A percentile compares a stretch with the other conserved stretches of the same genome.
Evolutionary conservation across 2,113 vertebrate genomes (phyloP).

Genomic region (Scytalopus superciliaris): DNA sequence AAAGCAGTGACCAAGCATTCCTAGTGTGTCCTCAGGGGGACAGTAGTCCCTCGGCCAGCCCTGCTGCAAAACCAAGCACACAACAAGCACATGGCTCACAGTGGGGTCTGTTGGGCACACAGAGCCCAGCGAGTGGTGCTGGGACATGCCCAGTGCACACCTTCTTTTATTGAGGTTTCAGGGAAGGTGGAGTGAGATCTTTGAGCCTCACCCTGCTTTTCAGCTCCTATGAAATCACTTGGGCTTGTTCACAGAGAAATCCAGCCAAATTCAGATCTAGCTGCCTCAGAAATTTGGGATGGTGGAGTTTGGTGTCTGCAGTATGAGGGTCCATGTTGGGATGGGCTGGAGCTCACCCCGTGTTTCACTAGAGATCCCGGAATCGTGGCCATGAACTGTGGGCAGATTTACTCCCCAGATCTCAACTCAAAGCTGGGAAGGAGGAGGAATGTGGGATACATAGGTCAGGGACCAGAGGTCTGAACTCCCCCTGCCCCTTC

Average conservation of each 20-base stretch:
- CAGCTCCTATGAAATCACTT: neutral
- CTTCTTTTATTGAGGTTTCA: neutral
- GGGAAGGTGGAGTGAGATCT: neutral
- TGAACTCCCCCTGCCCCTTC: neutral
- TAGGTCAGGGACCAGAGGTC: neutral
- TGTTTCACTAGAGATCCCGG: neutral
- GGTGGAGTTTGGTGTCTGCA: neutral
- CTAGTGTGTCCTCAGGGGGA: neutral
- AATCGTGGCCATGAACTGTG: neutral
- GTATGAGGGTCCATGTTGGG: neutral
- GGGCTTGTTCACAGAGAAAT: neutral
- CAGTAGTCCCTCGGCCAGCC: neutral
- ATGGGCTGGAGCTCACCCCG: neutral
- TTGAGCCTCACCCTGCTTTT: neutral
- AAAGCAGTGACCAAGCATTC: accelerated
- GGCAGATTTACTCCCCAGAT: neutral
- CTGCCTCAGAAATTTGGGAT: neutral
- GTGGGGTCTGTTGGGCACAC: neutral
- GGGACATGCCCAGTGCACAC: neutral
- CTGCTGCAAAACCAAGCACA: neutral
- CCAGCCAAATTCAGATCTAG: neutral
- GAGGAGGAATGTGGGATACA: neutral
- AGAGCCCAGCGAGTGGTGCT: accelerated
- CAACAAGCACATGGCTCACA: accelerated
- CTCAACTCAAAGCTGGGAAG: neutral